Conservation (phyloP, 2,113 vertebrate species). For the Sphaerodactylus townsendi region DNA sequence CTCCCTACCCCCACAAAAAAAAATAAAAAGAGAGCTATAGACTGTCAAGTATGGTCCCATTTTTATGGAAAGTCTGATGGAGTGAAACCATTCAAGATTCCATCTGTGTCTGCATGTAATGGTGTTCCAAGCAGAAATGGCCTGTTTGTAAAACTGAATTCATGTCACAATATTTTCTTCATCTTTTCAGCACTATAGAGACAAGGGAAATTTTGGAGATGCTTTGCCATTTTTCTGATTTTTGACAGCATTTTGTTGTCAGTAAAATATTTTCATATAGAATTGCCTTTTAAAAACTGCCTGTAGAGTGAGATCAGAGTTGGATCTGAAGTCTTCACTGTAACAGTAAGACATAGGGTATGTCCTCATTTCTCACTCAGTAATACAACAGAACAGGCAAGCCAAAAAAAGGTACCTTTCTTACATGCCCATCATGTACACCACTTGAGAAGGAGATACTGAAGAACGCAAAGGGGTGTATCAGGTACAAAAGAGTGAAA, state of each 20-base stretch:
- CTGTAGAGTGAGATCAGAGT: constrained; percentile 69
- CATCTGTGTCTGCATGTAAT: not conserved
- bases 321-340: constrained; percentile 72
- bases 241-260: not conserved
- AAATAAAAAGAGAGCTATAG: too few species aligned
- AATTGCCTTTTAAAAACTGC: not conserved
- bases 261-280: not conserved
- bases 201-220: not conserved
- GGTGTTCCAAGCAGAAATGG: not conserved
- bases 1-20: too few species aligned
- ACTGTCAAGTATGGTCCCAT: too few species aligned
- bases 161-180: not conserved
- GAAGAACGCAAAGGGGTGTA: not conserved
- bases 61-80: too few species aligned
- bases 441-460: not conserved
- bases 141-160: not conserved
- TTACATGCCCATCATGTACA: not conserved
- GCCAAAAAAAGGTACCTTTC: not conserved
- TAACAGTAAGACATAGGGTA: constrained; percentile 52
- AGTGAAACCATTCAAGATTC: too few species aligned
- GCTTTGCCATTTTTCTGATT: not conserved
- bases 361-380: constrained; percentile 63
- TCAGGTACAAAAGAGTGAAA: not conserved
- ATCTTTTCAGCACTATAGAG: not conserved
- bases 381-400: not conserved